Evolutionary conservation across 2,888 invertebrate genomes (phyloP), one percentile per base, ranked within the genome.

Genomic region (Osmoderma eremita): DNA sequence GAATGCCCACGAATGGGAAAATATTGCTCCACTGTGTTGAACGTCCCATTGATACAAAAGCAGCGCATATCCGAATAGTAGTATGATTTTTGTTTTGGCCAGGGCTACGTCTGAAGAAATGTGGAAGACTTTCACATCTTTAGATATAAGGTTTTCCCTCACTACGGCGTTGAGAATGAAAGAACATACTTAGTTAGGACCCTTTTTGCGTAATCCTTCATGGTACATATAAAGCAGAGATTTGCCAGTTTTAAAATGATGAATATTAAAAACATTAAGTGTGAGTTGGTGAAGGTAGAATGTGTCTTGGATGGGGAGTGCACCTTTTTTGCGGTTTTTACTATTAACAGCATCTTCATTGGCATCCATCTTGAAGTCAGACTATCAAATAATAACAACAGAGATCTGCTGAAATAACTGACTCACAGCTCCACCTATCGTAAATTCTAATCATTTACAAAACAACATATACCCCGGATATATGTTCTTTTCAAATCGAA

Each of bases 11-110:
- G 17, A 45, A 45, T 45, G 45, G 13, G 17, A 45, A 45, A 45
- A 45, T 45, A 45, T 45, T 41, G 41, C 41, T 41, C n/a, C 41
- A 12, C n/a, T 41, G 41, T 41, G n/a, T 41, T 13, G n/a, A 41
- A 41, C 10, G n/a, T 3, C 13, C n/a, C 41, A 41, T n/a, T n/a
- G n/a, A n/a, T n/a, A n/a, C n/a, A n/a, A 24, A 24, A 24, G 24
- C 3, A 24, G 24, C 24, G 24, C 24, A 24, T 5, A 24, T 24
- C 5, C 24, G 24, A 24, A 24, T 24, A 24, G 24, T 24, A 24
- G 24, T 24, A 24, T 3, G 41, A 41, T 41, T 12, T 41, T 41
- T 3, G 41, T n/a, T 41, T 12, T 4, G 41, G 6, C 13, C n/a
- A 41, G 13, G n/a, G 6, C 6, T 4, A 3, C 13, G 10, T 41